Base-by-base conservation (phyloP, 2,797 vertebrate genomes). In the Sylvia borin region DNA sequence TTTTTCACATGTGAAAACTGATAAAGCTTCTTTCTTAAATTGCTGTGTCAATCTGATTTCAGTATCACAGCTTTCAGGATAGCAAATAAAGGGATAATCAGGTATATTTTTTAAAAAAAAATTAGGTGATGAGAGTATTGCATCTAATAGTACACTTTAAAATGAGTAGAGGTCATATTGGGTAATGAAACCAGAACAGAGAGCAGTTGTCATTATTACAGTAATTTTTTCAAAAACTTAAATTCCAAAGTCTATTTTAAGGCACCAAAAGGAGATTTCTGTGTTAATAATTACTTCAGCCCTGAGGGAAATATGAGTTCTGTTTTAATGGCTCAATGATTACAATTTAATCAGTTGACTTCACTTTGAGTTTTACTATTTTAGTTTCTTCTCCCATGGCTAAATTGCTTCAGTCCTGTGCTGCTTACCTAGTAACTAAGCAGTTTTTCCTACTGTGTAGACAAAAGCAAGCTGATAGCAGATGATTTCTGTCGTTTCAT, bases 211-310 rank as follows among this genome's bases (percentile, higher is more conserved):
- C 1, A 0, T 86, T 88, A 40, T 48, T 88, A 10, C 25, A 53
- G 16, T 55, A 2, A 8, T 77, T 82, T 68, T 83, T n/a, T 94
- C 76, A 42, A 66, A 88, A 94, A 32, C 48, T 70, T 94, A 32
- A 31, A 85, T 92, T 92, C 57, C 43, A 32, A 27, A 61, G 13
- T 72, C 85, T 96, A 95, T 97, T 96, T 96, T 96, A 90, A 90
- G 64, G 32, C 43, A 48, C 29, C 11, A 32, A 34, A 97, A 94
- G 21, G n/a, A 88, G 91, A 89, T 95, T 96, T 96, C 87, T 96
- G 22, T 93, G 87, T 94, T 92, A 92, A 80, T 93, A 77, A 90
- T 68, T 92, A 76, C 66, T 88, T 48, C n/a, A 78, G n/a, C n/a
- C 93, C 45, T 2, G 38, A 78, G 93, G 92, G 95, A 91, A 20